These are phyloP conservation scores for Eucidaris tribuloides DNA, from an alignment of 35 echinoderm and acorn worm species.

Conservation along the genomic window DNA sequence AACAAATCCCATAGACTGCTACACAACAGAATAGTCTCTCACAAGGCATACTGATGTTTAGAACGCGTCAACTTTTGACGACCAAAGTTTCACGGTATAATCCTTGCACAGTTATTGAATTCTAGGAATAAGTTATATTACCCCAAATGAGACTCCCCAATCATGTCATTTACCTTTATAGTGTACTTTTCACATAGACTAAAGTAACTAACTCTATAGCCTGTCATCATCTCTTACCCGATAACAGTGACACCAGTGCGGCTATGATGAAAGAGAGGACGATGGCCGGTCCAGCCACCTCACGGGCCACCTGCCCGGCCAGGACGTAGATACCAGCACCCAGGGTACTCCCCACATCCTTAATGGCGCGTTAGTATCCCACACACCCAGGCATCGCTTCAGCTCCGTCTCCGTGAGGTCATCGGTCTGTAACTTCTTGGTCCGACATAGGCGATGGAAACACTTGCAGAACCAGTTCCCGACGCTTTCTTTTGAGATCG, in stretches of 20 bases:
- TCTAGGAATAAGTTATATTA: too few species aligned
- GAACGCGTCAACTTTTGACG: too few species aligned
- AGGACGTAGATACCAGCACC: conserved; percentile 89
- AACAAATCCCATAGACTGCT: too few species aligned
- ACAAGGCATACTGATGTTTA: too few species aligned
- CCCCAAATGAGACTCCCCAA: too few species aligned
- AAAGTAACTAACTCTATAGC: too few species aligned
- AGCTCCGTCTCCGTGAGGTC: conserved; percentile 46
- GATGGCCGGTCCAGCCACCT: conserved; percentile 85
- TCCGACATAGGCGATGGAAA: conserved; percentile 54
- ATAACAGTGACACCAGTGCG: conserved; percentile 79
- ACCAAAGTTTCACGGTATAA: too few species aligned
- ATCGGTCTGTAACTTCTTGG: conserved; percentile 32
- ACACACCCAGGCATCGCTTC: conserved; percentile 63
- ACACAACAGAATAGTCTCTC: too few species aligned
- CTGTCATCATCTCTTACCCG: too few species aligned
- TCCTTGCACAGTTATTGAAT: too few species aligned
- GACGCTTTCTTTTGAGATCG: background rate
- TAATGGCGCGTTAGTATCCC: conserved; percentile 87
- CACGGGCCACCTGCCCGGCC: conserved; percentile 65
- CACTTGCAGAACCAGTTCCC: background rate
- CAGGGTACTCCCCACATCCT: conserved; percentile 88
- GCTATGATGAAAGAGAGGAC: conserved; percentile 84
- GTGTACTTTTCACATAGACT: too few species aligned
- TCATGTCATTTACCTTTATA: too few species aligned